phyloP scores from a whole-genome alignment of 2,888 invertebrate genomes.

The Achlya flavicornis region DNA sequence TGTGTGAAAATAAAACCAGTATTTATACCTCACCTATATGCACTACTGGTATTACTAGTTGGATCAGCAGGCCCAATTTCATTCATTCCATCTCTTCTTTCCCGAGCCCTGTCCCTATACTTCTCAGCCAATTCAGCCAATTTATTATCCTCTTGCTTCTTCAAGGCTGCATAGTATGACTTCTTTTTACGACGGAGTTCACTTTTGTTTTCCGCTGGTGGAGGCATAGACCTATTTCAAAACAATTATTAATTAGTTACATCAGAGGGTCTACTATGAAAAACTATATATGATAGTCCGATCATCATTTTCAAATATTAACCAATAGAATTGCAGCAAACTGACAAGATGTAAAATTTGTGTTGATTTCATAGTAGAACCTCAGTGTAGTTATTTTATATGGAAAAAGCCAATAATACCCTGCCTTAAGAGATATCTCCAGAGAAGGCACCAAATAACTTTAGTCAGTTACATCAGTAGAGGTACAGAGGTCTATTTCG shows the following conservation, averaged over 20 bases:
- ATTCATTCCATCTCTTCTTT: constrained; percentile 94
- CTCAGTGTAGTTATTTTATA: too few relatives aligned
- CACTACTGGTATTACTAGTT: constrained; percentile 91
- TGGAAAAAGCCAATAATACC: too few relatives aligned
- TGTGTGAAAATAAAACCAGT: not conserved
- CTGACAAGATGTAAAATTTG: too few relatives aligned
- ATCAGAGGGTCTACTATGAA: too few relatives aligned
- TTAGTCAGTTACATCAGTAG: too few relatives aligned
- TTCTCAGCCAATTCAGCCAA: constrained; percentile 97
- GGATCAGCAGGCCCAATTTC: constrained; percentile 93
- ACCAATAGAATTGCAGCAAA: too few relatives aligned
- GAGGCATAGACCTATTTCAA: constrained; percentile 69
- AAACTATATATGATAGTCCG: too few relatives aligned
- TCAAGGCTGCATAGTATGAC: constrained; percentile 96
- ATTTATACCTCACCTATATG: constrained; percentile 83
- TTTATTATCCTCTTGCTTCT: constrained; percentile 97
- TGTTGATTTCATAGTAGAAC: too few relatives aligned
- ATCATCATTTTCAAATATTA: too few relatives aligned
- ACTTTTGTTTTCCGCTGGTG: constrained; percentile 88
- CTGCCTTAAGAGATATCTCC: too few relatives aligned
- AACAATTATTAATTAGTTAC: not conserved
- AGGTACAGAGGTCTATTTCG: too few relatives aligned
- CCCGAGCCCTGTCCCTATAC: constrained; percentile 95
- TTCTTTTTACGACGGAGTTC: constrained; percentile 96
- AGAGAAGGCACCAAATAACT: too few relatives aligned